Percentiles rank a stretch among this genome's conserved stretches.
Evolutionary conservation across 2,797 vertebrate genomes (phyloP).

Genomic region (Tapirus indicus): DNA sequence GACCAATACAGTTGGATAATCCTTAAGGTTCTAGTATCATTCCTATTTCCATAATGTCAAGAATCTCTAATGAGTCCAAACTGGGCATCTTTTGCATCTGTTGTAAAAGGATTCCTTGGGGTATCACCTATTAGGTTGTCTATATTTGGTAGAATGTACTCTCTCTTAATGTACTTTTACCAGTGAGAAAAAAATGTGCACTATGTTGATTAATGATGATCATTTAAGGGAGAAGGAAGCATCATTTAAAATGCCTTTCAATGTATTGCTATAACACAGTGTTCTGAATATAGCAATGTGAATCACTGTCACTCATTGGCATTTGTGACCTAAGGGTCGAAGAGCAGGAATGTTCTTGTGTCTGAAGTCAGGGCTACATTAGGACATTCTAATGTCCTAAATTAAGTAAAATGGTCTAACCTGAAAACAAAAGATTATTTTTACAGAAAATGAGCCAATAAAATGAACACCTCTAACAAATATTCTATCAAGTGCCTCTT

Average conservation of each 20-base stretch:
- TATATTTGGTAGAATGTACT: neutral
- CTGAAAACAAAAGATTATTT: neutral
- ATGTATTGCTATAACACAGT: neutral
- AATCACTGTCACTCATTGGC: neutral
- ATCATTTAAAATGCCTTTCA: neutral
- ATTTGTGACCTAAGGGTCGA: neutral
- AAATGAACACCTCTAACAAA: neutral
- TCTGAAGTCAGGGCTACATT: neutral
- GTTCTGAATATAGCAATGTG: neutral
- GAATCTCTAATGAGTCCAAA: neutral
- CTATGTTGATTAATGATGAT: neutral
- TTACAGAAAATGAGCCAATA: neutral
- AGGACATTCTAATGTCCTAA: neutral
- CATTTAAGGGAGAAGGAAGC: neutral
- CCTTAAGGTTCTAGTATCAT: neutral
- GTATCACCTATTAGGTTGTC: neutral
- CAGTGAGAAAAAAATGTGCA: neutral
- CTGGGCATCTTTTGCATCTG: neutral
- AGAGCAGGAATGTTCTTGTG: neutral
- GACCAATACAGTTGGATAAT: neutral
- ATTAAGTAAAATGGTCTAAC: neutral
- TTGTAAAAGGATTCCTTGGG: neutral
- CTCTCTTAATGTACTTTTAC: neutral
- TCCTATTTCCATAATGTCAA: neutral
- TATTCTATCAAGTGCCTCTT: neutral